Conservation (phyloP, 2,113 vertebrate genomes). For the Girardinichthys multiradiatus region DNA sequence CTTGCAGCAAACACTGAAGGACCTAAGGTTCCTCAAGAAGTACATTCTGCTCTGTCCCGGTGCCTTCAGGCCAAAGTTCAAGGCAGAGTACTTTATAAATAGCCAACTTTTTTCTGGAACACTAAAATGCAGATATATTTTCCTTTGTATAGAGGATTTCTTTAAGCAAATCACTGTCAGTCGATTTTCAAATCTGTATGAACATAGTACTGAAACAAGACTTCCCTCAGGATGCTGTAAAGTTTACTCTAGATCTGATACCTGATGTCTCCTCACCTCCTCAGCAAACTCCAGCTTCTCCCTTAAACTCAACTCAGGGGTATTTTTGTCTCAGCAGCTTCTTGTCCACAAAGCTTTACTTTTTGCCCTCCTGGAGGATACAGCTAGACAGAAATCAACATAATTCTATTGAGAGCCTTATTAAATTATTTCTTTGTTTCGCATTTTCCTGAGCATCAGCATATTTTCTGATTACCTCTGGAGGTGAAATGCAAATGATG, state of each 20-base stretch:
- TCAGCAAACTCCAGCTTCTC: neutral
- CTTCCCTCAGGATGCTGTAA: neutral
- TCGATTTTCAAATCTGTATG: too few species aligned
- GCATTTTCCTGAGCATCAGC: constrained; percentile 9
- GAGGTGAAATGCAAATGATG: constrained; percentile 13
- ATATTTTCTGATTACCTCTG: constrained; percentile 21
- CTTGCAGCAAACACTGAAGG: too few species aligned
- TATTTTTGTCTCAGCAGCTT: neutral
- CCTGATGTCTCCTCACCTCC: neutral
- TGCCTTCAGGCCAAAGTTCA: too few species aligned
- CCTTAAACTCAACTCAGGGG: neutral
- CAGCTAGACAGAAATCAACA: neutral
- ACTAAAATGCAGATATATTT: too few species aligned
- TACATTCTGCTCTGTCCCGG: too few species aligned
- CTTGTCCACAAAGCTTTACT: constrained; percentile 4
- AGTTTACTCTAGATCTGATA: neutral
- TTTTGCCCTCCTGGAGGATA: constrained; percentile 1
- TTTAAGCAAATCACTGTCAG: too few species aligned
- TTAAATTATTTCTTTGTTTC: constrained; percentile 3
- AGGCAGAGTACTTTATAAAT: too few species aligned
- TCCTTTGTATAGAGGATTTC: too few species aligned
- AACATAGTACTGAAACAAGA: neutral
- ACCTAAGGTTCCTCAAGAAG: too few species aligned
- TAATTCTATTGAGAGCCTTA: neutral
- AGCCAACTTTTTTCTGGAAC: too few species aligned